Evolutionary conservation across 2,888 invertebrate species (phyloP).

Genomic region (Dendrolimus houi): DNA sequence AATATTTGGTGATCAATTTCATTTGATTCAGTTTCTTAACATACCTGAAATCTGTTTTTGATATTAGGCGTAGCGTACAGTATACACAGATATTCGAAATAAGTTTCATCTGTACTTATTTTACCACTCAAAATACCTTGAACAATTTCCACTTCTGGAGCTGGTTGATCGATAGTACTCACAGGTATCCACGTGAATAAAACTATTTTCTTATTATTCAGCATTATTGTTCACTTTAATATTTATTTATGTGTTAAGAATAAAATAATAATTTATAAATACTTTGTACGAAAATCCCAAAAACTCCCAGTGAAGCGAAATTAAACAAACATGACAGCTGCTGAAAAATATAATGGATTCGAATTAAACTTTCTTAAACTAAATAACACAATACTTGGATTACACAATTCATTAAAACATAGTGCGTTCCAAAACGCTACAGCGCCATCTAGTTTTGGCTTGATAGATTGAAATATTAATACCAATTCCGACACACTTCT

Average conservation of each 20-base stretch:
- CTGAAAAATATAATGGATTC: too few relatives aligned
- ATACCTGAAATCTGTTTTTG: slow-evolving; percentile 26
- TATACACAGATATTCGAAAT: slow-evolving; percentile 33
- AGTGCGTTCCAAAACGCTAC: too few relatives aligned
- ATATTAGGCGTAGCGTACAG: slow-evolving; percentile 29
- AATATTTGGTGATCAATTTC: too few relatives aligned
- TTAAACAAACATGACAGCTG: too few relatives aligned
- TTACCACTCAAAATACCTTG: slow-evolving; percentile 29
- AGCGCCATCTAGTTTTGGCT: too few relatives aligned
- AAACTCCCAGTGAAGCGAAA: too few relatives aligned
- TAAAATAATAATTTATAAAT: background rate
- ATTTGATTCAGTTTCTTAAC: background rate
- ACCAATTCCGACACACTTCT: too few relatives aligned
- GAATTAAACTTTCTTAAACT: too few relatives aligned
- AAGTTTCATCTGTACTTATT: slow-evolving; percentile 27
- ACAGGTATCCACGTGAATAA: slow-evolving; percentile 28
- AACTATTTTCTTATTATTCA: slow-evolving; percentile 20
- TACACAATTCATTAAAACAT: too few relatives aligned
- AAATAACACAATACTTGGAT: too few relatives aligned
- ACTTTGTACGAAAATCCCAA: too few relatives aligned
- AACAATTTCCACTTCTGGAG: slow-evolving; percentile 29
- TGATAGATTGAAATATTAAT: too few relatives aligned
- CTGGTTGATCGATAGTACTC: slow-evolving; percentile 31
- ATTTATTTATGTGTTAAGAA: background rate
- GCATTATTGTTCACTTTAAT: slow-evolving; percentile 11